phyloP scores from a whole-genome alignment of 2,797 vertebrate species.

The Tokudaia tokunoshimensis region DNA sequence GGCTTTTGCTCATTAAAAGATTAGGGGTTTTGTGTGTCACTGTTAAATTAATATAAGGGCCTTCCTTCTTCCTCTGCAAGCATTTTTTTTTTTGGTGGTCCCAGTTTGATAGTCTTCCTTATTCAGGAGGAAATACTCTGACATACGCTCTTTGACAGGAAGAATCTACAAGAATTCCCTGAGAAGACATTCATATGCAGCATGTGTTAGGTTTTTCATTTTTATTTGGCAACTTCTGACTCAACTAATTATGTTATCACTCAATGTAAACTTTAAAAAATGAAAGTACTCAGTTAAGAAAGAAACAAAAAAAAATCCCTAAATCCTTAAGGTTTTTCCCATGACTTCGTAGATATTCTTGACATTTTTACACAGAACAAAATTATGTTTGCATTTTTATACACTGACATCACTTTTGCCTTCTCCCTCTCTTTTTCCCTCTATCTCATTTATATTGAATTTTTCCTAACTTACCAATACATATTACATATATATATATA shows the following conservation, averaged over 20 bases:
- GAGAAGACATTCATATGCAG: conserved; percentile 55
- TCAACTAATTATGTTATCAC: conserved; percentile 74
- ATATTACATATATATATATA: neutral
- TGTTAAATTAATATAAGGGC: neutral
- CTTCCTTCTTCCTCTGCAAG: conserved; percentile 46
- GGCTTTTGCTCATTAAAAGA: neutral
- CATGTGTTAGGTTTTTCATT: conserved; percentile 66
- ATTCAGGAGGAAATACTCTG: conserved; percentile 27
- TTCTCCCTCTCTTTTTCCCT: neutral
- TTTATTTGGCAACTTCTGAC: conserved; percentile 74
- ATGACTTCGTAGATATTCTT: conserved; percentile 34
- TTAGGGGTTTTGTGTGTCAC: neutral
- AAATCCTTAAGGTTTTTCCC: conserved; percentile 19
- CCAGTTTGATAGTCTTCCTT: conserved; percentile 50
- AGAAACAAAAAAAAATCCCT: neutral
- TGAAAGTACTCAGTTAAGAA: conserved; percentile 51
- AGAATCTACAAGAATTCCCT: conserved; percentile 64
- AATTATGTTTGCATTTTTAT: conserved; percentile 56
- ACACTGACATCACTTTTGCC: neutral
- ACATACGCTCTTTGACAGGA: conserved; percentile 29
- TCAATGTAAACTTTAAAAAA: conserved; percentile 72
- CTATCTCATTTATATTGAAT: neutral
- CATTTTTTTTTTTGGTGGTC: conserved; percentile 43
- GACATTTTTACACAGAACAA: conserved; percentile 77
- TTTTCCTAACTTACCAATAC: neutral